Conservation (phyloP, 1,140 invertebrate species). For the Homarus americanus region DNA sequence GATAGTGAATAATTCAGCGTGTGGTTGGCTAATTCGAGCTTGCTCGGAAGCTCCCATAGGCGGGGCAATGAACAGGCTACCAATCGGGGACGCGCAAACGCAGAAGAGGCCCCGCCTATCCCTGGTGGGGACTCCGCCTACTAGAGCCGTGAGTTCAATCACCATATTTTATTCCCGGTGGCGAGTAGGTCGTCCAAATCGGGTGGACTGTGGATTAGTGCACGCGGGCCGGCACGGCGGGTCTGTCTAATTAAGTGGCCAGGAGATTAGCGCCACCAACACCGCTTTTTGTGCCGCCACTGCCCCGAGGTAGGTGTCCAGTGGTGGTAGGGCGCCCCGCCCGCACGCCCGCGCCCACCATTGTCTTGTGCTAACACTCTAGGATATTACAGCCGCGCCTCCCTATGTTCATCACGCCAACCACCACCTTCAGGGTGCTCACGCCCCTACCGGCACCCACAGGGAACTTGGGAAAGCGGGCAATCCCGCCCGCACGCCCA, state of each 20-base stretch:
- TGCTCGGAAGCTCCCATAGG: neutral
- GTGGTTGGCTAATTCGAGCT: neutral
- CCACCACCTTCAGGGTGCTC: too few relatives aligned
- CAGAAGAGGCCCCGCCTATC: conserved; percentile 11
- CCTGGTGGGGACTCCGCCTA: neutral
- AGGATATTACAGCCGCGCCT: too few relatives aligned
- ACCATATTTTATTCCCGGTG: conserved; percentile 59
- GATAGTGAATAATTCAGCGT: neutral
- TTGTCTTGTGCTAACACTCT: neutral
- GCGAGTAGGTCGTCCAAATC: conserved; percentile 58
- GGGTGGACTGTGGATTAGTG: conserved; percentile 63
- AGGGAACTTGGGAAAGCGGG: too few relatives aligned
- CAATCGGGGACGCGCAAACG: neutral
- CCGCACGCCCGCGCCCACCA: conserved; percentile 17
- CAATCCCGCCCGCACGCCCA: too few relatives aligned
- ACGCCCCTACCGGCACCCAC: too few relatives aligned
- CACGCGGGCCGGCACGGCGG: conserved; percentile 39
- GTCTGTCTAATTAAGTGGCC: conserved; percentile 62
- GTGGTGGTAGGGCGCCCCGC: conserved; percentile 23
- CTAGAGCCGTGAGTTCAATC: conserved; percentile 42
- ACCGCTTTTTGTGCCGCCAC: conserved; percentile 35
- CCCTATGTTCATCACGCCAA: too few relatives aligned
- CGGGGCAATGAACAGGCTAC: neutral
- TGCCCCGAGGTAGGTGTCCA: conserved; percentile 41
- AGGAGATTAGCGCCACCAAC: conserved; percentile 41